phyloP scores from a whole-genome alignment of 2,797 vertebrate species.

The Chanos chanos region DNA sequence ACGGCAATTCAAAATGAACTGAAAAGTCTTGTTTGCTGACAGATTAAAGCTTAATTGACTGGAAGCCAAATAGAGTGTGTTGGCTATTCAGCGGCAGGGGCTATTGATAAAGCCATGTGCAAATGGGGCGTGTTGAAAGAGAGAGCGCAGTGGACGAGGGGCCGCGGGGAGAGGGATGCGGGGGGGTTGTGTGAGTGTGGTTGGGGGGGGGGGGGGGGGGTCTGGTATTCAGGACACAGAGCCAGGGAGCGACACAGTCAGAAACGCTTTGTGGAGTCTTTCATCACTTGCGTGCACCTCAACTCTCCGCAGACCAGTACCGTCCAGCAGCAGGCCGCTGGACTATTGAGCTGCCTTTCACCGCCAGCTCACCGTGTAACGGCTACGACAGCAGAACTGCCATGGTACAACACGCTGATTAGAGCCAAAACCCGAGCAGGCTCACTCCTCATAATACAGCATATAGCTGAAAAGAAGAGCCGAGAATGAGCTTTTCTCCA shows the following conservation, averaged over 20 bases:
- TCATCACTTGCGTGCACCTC: conserved; percentile 48
- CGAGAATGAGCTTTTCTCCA: too few species aligned
- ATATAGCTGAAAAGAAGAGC: too few species aligned
- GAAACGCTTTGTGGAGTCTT: conserved; percentile 63
- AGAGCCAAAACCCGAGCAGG: conserved; percentile 1
- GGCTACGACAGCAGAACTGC: not conserved
- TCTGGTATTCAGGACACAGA: conserved; percentile 55
- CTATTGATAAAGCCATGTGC: conserved; percentile 72
- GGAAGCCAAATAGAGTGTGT: conserved; percentile 80
- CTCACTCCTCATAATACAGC: conserved; percentile 3
- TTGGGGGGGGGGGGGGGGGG: conserved; percentile 7
- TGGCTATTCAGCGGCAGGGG: conserved; percentile 66
- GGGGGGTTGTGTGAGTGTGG: not conserved
- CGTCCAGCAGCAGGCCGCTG: conserved; percentile 43
- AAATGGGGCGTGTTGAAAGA: conserved; percentile 59
- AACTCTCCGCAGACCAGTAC: conserved; percentile 47
- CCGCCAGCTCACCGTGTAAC: not conserved
- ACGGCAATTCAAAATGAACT: conserved; percentile 76
- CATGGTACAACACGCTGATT: conserved; percentile 6
- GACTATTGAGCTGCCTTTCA: conserved; percentile 42
- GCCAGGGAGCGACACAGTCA: conserved; percentile 61
- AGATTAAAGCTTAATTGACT: conserved; percentile 87
- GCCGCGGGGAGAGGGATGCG: conserved; percentile 22
- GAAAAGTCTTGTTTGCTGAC: conserved; percentile 85
- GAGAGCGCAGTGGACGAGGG: conserved; percentile 29